Evolutionary conservation across 2,888 invertebrate species (phyloP).

Genomic region (Punctoribates punctum): DNA sequence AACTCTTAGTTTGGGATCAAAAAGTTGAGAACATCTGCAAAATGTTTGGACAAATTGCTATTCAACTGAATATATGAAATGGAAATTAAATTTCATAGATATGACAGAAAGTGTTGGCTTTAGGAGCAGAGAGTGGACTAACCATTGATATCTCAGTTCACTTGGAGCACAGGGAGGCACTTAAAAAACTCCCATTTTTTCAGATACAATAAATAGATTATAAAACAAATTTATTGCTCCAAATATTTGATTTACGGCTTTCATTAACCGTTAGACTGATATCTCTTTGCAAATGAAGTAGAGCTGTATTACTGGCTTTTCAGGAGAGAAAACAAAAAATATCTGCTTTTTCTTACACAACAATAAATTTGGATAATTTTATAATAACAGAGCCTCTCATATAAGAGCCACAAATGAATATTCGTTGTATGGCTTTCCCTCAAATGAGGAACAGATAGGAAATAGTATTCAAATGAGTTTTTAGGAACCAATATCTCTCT

Average conservation of each 20-base stretch:
- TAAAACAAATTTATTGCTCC: neutral
- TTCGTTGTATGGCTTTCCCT: neutral
- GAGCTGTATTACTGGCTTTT: neutral
- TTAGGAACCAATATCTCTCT: neutral
- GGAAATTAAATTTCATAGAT: constrained; percentile 13
- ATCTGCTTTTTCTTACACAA: neutral
- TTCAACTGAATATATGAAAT: constrained; percentile 10
- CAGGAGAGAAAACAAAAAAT: neutral
- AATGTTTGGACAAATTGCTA: constrained; percentile 11
- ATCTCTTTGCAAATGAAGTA: neutral
- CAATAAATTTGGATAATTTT: neutral
- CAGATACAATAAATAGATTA: no score
- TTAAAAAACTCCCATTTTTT: no score
- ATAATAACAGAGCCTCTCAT: neutral
- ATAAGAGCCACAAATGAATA: neutral
- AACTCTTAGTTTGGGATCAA: neutral
- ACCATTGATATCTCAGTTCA: neutral
- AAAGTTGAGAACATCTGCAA: constrained; percentile 14
- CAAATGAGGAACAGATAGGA: neutral
- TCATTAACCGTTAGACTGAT: neutral
- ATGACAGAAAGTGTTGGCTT: neutral
- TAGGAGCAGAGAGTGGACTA: neutral
- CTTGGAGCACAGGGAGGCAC: neutral
- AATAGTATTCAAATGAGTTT: neutral
- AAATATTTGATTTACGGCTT: constrained; percentile 11